Evolutionary conservation across 2,797 vertebrate genomes (phyloP), one percentile per base, ranked within the genome.

Genomic region (Enteromius paludinosus): DNA sequence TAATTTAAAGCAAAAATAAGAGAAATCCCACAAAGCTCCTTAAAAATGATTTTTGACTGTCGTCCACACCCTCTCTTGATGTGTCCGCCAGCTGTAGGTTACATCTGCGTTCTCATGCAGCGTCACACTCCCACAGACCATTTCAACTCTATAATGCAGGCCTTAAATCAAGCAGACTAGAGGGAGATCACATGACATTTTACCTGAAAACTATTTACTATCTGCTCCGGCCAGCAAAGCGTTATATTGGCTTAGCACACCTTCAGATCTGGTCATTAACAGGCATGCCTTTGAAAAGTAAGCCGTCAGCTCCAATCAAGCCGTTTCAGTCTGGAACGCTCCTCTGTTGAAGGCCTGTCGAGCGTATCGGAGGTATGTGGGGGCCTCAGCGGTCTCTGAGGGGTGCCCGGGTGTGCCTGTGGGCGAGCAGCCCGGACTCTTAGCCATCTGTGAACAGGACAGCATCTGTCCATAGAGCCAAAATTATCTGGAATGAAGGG

Each of bases 371-470:
- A 88, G 83, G 75, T 85, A 88, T 85, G 81, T 86, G 66, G 64
- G 81, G 78, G 77, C 76, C 66, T 75, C 72, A 59, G 84, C 65
- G 81, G 80, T 82, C 64, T 76, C 33, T 45, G 66, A 43, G 52
- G 78, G 69, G 47, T 75, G 73, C 78, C 73, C 82, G 47, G 62
- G 77, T 82, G 74, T 61, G 81, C 70, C 82, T 38, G 35, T 81
- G 83, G 87, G 89, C 85, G 81, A 65, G 62, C 62, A 56, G 83
- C 89, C 87, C 66, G 79, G 75, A 59, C 79, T 81, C 69, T 78
- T 72, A 71, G 84, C 83, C 89, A 87, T 89, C 86, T 89, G 87
- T 71, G 75, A 83, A 85, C 73, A 86, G 41, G 35, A 75, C 62
- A 85, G 71, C 85, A 85, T 86, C 87, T 88, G 89, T 86, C 75